These are phyloP conservation scores for Oeneis ivallda DNA, from an alignment of 2,888 invertebrate genomes.

Conservation along the genomic window DNA sequence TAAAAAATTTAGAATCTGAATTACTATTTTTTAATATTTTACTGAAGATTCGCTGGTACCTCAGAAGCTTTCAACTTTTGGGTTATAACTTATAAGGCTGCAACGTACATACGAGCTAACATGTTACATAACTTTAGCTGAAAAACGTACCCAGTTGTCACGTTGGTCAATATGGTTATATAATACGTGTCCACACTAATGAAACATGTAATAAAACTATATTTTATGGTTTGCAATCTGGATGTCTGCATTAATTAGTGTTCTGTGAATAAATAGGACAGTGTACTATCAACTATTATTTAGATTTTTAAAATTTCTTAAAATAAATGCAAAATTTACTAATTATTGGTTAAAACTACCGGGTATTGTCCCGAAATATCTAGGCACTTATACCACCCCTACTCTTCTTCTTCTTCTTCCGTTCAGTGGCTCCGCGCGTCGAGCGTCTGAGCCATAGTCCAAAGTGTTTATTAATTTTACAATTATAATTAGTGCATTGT, in stretches of 20 bases:
- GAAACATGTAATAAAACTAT: neutral
- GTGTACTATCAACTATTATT: neutral
- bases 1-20: neutral
- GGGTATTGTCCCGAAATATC: neutral
- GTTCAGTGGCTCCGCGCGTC: too few species aligned
- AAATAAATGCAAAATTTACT: neutral
- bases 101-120: too few species aligned
- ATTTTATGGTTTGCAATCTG: neutral
- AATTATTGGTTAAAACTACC: neutral
- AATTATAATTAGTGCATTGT: too few species aligned
- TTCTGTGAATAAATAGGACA: neutral
- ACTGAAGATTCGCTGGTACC: too few species aligned
- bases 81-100: too few species aligned
- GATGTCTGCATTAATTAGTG: too few species aligned
- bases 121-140: too few species aligned
- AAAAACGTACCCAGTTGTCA: too few species aligned
- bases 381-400: neutral
- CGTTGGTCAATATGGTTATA: neutral
- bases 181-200: neutral
- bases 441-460: too few species aligned
- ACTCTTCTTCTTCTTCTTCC: too few species aligned
- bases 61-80: too few species aligned
- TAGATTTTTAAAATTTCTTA: neutral
- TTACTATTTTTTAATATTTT: neutral
- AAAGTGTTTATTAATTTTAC: too few species aligned